phyloP scores from a whole-genome alignment of 2,113 vertebrate genomes.

The Acinonyx jubatus region DNA sequence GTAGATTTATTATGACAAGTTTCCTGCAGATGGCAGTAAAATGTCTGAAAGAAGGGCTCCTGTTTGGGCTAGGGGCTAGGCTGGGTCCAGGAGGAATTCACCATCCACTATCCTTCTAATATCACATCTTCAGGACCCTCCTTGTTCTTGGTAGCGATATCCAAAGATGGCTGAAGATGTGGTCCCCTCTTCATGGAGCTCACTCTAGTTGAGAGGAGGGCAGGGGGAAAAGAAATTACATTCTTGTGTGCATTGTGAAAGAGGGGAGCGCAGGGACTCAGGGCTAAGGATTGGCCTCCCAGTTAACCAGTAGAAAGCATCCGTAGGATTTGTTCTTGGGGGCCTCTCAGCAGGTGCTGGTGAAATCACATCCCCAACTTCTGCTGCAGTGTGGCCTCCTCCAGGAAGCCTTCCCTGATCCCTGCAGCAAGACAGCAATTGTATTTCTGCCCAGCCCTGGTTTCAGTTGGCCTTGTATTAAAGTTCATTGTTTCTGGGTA shows the following conservation, averaged over 20 bases:
- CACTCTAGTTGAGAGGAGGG: background rate
- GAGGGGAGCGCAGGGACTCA: background rate
- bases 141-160: background rate
- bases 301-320: background rate
- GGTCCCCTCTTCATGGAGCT: slow-evolving; percentile 8
- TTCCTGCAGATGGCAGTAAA: slow-evolving; percentile 34
- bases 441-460: background rate
- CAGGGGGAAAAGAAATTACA: background rate
- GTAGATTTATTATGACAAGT: background rate
- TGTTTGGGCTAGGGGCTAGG: background rate
- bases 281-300: background rate
- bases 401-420: slow-evolving; percentile 31
- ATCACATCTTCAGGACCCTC: background rate
- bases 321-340: background rate
- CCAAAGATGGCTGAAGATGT: background rate
- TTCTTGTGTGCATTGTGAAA: background rate
- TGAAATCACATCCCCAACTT: background rate
- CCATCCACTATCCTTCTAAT: background rate
- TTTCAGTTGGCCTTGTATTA: background rate
- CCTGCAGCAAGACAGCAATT: background rate
- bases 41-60: background rate
- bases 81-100: background rate
- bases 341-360: background rate
- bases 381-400: background rate
- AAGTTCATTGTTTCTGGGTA: background rate